phyloP scores from a whole-genome alignment of 2,888 invertebrate genomes.

The Sphaerophoria rueppellii region DNA sequence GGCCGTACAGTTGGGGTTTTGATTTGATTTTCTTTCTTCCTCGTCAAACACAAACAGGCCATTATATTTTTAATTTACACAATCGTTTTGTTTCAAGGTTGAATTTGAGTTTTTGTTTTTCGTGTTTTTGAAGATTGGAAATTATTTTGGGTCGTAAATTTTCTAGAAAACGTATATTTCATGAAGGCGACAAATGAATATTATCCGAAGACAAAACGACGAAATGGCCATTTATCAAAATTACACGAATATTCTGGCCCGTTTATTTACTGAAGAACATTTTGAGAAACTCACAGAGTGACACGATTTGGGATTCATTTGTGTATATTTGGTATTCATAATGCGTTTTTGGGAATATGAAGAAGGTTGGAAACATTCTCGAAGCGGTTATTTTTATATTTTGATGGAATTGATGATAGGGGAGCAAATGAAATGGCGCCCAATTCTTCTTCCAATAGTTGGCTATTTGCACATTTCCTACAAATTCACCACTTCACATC shows the following conservation, averaged over 20 bases:
- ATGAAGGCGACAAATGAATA: constrained; percentile 45
- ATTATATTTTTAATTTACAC: constrained; percentile 45
- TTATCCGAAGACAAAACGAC: constrained; percentile 41
- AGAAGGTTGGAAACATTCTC: constrained; percentile 11
- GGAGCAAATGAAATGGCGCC: too few relatives aligned
- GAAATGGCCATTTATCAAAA: constrained; percentile 49
- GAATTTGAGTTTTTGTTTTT: constrained; percentile 15
- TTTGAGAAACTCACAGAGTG: background rate
- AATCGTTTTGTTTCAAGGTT: constrained; percentile 25
- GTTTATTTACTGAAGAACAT: background rate
- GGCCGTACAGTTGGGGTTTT: constrained; percentile 19
- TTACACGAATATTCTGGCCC: constrained; percentile 29
- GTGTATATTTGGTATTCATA: constrained; percentile 43
- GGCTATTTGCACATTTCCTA: background rate
- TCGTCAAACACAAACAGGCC: constrained; percentile 35
- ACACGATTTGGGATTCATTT: constrained; percentile 1
- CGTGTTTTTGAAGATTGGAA: background rate
- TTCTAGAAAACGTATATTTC: constrained; percentile 16
- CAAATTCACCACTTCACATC: background rate
- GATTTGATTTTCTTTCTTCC: background rate
- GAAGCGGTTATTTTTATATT: constrained; percentile 3
- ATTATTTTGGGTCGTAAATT: constrained; percentile 59
- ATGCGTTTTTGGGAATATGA: constrained; percentile 22
- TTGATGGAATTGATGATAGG: background rate
- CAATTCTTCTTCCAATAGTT: too few relatives aligned